Base-by-base conservation (phyloP, 2,888 invertebrate species). In the Drosophila neonasuta region DNA sequence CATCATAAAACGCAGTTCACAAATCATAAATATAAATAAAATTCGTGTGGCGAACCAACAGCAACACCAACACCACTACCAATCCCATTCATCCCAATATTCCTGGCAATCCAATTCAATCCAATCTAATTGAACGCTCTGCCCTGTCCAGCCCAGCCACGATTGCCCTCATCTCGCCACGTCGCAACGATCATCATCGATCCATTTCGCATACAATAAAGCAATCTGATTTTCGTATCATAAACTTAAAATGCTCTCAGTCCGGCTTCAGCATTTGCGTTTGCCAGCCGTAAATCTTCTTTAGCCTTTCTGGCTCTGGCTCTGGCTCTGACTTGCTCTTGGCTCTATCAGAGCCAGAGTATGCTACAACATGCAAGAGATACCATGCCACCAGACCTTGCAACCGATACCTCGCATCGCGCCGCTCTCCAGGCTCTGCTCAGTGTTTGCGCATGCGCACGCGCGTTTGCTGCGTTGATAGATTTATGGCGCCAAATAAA, bases 401-500 rank as follows among this genome's bases (percentile, higher is more conserved):
- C 11, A 15, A 36, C 46, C 41, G 17, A 7, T 20, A 7, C 66
- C 41, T 49, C 29, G 15, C 39, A 30, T 34, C 9, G 32, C 65
- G 36, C 45, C 29, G n/a, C 36, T 24, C 39, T 17, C 13, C 8
- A 50, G 32, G 24, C 39, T 41, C 15, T 17, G 34, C 30, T 50
- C 68, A 65, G 80, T 78, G 86, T 78, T 76, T 85, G 82, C 82
- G 82, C 83, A 85, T 74, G 83, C 83, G 83, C 81, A 81, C 88
- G 85, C 77, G 80, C 15, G 39, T 41, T 81, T 73, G 68, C 66
- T 42, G 39, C 66, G 88, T 83, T 89, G 88, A 88, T 89, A 88
- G 88, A 88, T 88, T 88, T 88, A 88, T 88, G 88, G 88, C 89
- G 88, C 88, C 88, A 89, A 89, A 88, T 89, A 87, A 89, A 88